These are phyloP conservation scores for Anguilla megastoma DNA, from an alignment of 2,797 vertebrate genomes.

Conservation along the genomic window DNA sequence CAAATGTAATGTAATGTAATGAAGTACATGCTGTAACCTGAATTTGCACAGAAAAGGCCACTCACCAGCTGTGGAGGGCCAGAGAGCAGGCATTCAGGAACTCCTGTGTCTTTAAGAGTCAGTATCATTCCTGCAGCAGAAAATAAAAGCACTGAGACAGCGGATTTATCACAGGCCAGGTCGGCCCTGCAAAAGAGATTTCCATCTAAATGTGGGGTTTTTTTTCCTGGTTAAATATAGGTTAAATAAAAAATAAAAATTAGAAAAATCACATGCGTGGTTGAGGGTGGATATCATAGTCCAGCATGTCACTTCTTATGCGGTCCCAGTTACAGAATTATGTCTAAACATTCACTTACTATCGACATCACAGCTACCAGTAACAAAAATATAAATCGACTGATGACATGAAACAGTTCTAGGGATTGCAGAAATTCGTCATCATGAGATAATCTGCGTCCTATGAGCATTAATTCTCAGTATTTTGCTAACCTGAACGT, in stretches of 20 bases:
- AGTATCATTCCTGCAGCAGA: slow-evolving; percentile 86
- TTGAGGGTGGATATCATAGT: neutral
- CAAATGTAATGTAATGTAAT: neutral
- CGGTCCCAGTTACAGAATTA: too few relatives aligned
- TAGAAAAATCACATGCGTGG: too few relatives aligned
- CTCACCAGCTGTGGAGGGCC: slow-evolving; percentile 94
- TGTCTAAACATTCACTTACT: too few relatives aligned
- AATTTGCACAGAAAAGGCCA: neutral
- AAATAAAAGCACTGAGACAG: neutral
- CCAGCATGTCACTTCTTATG: neutral
- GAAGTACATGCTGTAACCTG: neutral
- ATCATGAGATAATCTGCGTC: neutral
- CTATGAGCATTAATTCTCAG: too few relatives aligned
- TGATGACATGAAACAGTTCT: neutral
- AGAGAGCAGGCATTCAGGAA: slow-evolving; percentile 84
- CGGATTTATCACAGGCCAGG: neutral
- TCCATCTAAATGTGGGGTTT: too few relatives aligned
- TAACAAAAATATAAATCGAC: neutral
- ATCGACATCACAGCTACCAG: neutral
- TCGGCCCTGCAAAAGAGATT: too few relatives aligned
- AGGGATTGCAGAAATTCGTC: neutral
- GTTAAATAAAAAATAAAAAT: too few relatives aligned
- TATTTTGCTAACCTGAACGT: too few relatives aligned
- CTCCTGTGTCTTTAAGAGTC: slow-evolving; percentile 84
- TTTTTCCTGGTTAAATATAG: too few relatives aligned